Conservation (phyloP, 2,888 invertebrate species). For the Merodon equestris region DNA sequence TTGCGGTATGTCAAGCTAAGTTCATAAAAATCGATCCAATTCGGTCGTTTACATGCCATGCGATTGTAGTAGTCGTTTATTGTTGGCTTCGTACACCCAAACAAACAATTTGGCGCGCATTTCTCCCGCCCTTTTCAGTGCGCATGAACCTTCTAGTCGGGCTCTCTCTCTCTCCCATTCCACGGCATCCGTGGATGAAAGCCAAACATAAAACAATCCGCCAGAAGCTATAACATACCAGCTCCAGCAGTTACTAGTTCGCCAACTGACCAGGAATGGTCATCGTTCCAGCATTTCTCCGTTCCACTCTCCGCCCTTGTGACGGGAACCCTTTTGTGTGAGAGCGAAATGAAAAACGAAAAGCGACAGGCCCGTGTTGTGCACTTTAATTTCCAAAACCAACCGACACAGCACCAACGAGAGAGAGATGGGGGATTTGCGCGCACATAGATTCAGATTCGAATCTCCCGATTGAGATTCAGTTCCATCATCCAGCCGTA, state of each 20-base stretch:
- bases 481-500: not conserved
- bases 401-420: conserved; percentile 18
- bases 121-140: conserved; percentile 70
- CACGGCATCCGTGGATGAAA: too few species aligned
- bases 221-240: conserved; percentile 21
- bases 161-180: not conserved
- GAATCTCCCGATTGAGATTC: too few species aligned
- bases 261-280: too few species aligned
- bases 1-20: conserved; percentile 37
- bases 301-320: not conserved
- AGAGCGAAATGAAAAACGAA: conserved; percentile 11
- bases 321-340: not conserved
- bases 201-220: conserved; percentile 26
- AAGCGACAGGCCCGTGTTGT: conserved; percentile 19
- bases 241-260: too few species aligned
- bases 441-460: not conserved
- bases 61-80: conserved; percentile 25
- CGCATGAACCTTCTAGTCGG: conserved; percentile 36
- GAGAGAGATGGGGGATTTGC: conserved; percentile 20
- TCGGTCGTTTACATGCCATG: conserved; percentile 21
- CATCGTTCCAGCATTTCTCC: too few species aligned
- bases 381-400: conserved; percentile 44
- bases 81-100: conserved; percentile 46
- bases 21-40: conserved; percentile 63
- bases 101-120: conserved; percentile 70